Conservation (phyloP, 1,140 invertebrate species). For the Drosophila mayri region DNA sequence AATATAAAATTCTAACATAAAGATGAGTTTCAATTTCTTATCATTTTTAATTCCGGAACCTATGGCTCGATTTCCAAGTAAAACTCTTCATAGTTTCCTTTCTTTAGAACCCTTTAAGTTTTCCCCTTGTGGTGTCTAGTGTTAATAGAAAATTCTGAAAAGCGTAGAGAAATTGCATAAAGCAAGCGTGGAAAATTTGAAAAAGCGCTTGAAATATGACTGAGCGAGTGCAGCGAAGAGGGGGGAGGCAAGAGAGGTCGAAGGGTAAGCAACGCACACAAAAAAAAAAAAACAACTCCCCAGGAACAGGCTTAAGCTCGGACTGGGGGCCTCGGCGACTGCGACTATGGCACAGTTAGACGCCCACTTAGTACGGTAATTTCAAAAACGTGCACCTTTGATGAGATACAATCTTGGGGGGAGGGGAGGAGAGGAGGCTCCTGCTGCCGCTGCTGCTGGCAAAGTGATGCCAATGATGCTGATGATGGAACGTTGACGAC, state of each 20-base stretch:
- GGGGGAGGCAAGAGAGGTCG: conserved; percentile 34
- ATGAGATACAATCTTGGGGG: conserved; percentile 77
- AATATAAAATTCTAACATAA: too few species aligned
- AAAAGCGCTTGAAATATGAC: conserved; percentile 64
- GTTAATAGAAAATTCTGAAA: conserved; percentile 58
- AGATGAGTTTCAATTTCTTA: too few species aligned
- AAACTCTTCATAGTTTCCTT: too few species aligned
- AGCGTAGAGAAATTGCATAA: conserved; percentile 73
- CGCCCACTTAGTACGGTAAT: conserved; percentile 85
- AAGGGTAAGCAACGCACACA: conserved; percentile 53
- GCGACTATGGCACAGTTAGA: conserved; percentile 72
- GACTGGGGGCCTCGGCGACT: conserved; percentile 1
- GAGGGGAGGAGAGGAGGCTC: conserved; percentile 20
- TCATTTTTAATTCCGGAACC: too few species aligned
- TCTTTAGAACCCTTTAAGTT: neutral
- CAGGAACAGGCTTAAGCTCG: conserved; percentile 22
- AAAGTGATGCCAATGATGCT: conserved; percentile 51
- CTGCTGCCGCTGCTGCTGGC: conserved; percentile 3
- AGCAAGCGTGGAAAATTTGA: conserved; percentile 80
- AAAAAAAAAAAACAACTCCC: conserved; percentile 9
- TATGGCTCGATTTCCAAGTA: too few species aligned
- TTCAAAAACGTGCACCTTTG: conserved; percentile 82
- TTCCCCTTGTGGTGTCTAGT: conserved; percentile 34
- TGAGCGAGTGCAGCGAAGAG: conserved; percentile 9
- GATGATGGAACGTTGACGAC: conserved; percentile 63